Conservation (phyloP, 1,140 invertebrate genomes). For the Drosophila asahinai region DNA sequence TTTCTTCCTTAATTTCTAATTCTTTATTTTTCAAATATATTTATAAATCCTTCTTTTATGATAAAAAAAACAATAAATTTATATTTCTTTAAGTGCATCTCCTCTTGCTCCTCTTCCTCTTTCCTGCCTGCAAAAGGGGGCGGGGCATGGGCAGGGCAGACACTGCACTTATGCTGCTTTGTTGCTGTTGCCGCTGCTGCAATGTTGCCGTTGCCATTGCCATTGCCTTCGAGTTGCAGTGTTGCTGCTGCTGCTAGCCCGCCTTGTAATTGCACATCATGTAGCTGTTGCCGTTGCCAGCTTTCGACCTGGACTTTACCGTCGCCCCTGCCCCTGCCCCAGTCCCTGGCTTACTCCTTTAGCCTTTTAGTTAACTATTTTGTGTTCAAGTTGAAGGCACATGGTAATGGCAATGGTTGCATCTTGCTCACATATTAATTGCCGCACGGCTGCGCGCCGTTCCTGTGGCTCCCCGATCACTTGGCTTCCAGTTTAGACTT, state of each 20-base stretch:
- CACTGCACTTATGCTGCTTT: conserved; percentile 69
- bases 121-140: conserved; percentile 28
- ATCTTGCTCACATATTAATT: conserved; percentile 83
- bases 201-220: conserved; percentile 33
- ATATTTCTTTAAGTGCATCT: background rate
- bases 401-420: conserved; percentile 83
- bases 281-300: conserved; percentile 75
- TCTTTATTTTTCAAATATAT: no score
- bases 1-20: background rate
- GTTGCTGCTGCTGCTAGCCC: conserved; percentile 57
- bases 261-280: conserved; percentile 83
- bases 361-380: conserved; percentile 82
- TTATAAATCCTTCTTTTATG: background rate
- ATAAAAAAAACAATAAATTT: no score
- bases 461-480: conserved; percentile 63
- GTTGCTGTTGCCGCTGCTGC: conserved; percentile 47
- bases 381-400: conserved; percentile 83
- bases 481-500: conserved; percentile 49
- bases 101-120: conserved; percentile 43
- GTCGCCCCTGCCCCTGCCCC: conserved; percentile 2
- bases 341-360: conserved; percentile 1
- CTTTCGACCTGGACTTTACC: conserved; percentile 34
- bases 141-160: conserved; percentile 39
- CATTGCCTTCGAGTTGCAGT: conserved; percentile 26
- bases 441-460: conserved; percentile 79